A percentile compares a stretch with the other conserved stretches of the same genome.
phyloP scores from a whole-genome alignment of 2,113 vertebrate species.

The Zapornia atra region DNA sequence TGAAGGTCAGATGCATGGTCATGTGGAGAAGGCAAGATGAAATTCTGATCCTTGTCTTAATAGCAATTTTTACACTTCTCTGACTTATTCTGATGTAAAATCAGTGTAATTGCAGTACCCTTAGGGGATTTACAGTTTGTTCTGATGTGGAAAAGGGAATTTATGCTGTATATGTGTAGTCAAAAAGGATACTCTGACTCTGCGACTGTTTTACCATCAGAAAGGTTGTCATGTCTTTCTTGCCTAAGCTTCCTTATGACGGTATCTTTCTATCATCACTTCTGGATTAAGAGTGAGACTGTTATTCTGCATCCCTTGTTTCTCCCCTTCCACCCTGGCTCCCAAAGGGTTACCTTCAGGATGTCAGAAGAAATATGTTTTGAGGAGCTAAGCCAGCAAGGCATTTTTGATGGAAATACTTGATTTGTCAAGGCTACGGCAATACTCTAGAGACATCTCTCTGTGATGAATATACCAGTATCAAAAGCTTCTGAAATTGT shows the following conservation, averaged over 20 bases:
- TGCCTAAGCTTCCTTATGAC: not conserved
- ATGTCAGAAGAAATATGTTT: not conserved
- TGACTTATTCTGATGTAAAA: not conserved
- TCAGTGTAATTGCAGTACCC: not conserved
- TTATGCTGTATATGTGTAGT: not conserved
- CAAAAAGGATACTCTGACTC: not conserved
- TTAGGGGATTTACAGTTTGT: not conserved
- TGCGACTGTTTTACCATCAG: not conserved
- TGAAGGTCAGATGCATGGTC: fast-evolving
- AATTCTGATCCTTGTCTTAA: not conserved
- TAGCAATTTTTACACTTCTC: not conserved
- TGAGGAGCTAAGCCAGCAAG: not conserved
- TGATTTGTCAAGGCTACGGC: not conserved
- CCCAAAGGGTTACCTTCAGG: not conserved
- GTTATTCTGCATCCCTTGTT: not conserved
- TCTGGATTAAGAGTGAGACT: not conserved
- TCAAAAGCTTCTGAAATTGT: not conserved
- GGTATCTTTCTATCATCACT: not conserved
- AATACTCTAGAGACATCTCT: not conserved
- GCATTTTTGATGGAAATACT: not conserved
- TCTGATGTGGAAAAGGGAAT: not conserved
- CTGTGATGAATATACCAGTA: not conserved
- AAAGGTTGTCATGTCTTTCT: not conserved
- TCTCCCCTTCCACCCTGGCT: not conserved
- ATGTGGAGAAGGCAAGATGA: not conserved